Evolutionary conservation across 1,140 invertebrate genomes (phyloP).

Genomic region (Diorhabda carinulata): DNA sequence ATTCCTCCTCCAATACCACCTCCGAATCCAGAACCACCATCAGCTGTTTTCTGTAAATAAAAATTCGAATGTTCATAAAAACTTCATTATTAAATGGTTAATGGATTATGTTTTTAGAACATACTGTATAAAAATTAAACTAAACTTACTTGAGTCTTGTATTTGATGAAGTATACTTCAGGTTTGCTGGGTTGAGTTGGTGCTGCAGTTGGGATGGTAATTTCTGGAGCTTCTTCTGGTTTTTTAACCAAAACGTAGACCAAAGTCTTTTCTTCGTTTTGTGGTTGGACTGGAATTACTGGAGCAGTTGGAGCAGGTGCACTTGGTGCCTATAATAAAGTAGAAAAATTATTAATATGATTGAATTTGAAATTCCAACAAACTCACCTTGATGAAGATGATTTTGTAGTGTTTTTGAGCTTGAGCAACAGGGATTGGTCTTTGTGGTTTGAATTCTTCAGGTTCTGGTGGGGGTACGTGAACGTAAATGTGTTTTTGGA

Average conservation of each 20-base stretch:
- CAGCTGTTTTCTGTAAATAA: conserved; percentile 28
- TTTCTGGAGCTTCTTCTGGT: conserved; percentile 75
- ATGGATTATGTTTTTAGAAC: too few relatives aligned
- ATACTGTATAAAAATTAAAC: too few relatives aligned
- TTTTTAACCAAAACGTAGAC: conserved; percentile 89
- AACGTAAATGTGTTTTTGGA: conserved; percentile 78
- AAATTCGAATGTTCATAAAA: too few relatives aligned
- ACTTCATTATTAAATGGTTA: too few relatives aligned
- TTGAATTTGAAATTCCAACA: too few relatives aligned
- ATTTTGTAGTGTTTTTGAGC: conserved; percentile 84
- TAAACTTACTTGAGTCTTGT: conserved; percentile 66
- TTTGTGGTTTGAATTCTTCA: conserved; percentile 58
- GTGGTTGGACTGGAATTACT: conserved; percentile 70
- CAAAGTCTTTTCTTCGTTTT: conserved; percentile 83
- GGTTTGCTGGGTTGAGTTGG: conserved; percentile 81
- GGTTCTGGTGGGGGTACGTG: conserved; percentile 67
- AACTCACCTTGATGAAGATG: conserved; percentile 74
- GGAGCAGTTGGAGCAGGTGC: conserved; percentile 75
- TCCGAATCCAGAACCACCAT: conserved; percentile 27
- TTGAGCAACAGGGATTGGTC: conserved; percentile 53
- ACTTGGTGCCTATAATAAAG: conserved; percentile 59
- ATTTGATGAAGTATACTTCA: conserved; percentile 85
- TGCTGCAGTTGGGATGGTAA: conserved; percentile 70
- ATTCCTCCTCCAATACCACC: not conserved
- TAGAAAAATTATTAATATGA: not conserved